Conservation (phyloP, 2,797 vertebrate species). For the Helicolenus hilgendorfi region DNA sequence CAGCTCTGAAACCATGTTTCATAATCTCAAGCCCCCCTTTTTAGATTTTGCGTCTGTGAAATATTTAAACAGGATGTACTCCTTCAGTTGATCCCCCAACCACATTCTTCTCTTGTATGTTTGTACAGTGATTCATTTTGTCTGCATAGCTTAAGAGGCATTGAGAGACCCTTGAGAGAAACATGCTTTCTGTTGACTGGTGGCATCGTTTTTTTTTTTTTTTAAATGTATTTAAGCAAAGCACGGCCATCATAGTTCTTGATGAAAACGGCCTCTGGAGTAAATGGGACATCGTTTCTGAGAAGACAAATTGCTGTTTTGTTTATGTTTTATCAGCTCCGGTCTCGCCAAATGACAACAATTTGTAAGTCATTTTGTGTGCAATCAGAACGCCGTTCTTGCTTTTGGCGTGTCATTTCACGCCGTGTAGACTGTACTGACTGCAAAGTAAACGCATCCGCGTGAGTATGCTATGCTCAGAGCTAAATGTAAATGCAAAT, state of each 20-base stretch:
- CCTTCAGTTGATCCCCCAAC: neutral
- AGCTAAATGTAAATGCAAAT: neutral
- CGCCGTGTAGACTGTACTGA: neutral
- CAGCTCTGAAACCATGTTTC: conserved; percentile 43
- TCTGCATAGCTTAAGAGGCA: conserved; percentile 26
- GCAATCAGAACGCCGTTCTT: neutral
- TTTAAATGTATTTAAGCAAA: neutral
- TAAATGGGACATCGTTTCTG: neutral
- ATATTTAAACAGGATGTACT: conserved; percentile 55
- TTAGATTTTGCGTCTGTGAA: conserved; percentile 47
- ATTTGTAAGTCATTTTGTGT: neutral
- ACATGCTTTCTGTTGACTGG: conserved; percentile 20
- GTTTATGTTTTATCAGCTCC: neutral
- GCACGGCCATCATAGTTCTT: neutral
- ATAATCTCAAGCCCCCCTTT: conserved; percentile 27
- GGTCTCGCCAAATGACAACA: neutral
- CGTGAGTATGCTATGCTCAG: neutral
- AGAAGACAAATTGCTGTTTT: neutral
- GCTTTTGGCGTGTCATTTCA: neutral
- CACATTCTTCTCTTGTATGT: conserved; percentile 10
- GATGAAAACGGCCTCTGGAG: neutral
- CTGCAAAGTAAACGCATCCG: neutral
- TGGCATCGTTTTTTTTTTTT: neutral
- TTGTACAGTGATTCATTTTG: conserved; percentile 25
- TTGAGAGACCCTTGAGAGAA: neutral